A percentile compares a stretch with the other conserved stretches of the same genome.
Evolutionary conservation across 2,113 vertebrate species (phyloP).

Genomic region (Tringa solitaria): DNA sequence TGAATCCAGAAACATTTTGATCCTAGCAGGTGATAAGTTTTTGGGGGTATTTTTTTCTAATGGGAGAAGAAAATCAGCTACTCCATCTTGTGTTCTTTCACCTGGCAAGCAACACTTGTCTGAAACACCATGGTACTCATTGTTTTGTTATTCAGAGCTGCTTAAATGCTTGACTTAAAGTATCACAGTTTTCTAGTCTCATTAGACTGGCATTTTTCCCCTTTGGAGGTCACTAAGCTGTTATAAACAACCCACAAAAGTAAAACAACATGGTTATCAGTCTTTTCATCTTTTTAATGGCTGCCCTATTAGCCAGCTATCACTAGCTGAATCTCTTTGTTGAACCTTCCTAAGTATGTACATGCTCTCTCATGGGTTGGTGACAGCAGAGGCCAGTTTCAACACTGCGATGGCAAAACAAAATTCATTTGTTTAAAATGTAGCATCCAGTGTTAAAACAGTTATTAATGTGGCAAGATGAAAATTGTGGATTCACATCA

Average conservation of each 20-base stretch:
- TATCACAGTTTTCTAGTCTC: not conserved
- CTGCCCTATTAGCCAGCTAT: not conserved
- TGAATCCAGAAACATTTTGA: slow-evolving; percentile 63
- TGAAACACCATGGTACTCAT: not conserved
- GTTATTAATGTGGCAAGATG: not conserved
- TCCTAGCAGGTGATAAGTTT: slow-evolving; percentile 38
- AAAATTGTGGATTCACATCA: not conserved
- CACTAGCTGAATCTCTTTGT: not conserved
- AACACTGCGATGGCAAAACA: not conserved
- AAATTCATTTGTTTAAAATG: not conserved
- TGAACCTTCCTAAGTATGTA: not conserved
- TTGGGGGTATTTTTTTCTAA: slow-evolving; percentile 9
- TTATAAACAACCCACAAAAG: not conserved
- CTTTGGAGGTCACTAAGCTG: slow-evolving; percentile 30
- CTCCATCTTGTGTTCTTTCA: not conserved
- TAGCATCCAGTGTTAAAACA: not conserved
- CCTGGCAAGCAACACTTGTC: not conserved
- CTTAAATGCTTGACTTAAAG: slow-evolving; percentile 12
- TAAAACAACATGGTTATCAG: not conserved
- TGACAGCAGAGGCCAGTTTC: not conserved
- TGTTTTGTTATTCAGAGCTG: not conserved
- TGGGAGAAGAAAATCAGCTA: slow-evolving; percentile 3
- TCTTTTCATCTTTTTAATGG: not conserved
- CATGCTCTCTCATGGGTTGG: not conserved
- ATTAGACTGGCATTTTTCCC: not conserved